Evolutionary conservation across 2,888 invertebrate genomes (phyloP), one percentile per base, ranked within the genome.

Genomic region (Lacanobia wlatinum): DNA sequence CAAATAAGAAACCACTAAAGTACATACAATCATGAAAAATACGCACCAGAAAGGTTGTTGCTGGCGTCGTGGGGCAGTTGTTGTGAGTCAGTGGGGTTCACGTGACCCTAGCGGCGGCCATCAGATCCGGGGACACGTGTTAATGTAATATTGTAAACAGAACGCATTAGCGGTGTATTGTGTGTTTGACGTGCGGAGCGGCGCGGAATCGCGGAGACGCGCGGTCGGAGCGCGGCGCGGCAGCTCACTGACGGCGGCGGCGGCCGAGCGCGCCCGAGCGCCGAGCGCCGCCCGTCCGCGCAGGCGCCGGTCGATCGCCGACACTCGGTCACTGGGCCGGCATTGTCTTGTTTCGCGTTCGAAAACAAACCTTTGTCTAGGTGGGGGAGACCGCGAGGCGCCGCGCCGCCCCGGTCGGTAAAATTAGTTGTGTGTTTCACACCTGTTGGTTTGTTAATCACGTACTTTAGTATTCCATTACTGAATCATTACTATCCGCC

Each of bases 291-390:
- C 18, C 34, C 9, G 56, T 34, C 14, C 88, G 89, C 95, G 96
- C 96, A 90, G 93, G 95, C 96, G 95, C 88, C 92, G 94, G 95
- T 96, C 96, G 96, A 96, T 96, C 89, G 87, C 84, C 85, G 89
- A 88, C 92, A 95, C 91, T 96, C 95, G 95, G 96, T 95, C 96
- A 96, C 89, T 96, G 94, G 96, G 96, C 92, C 94, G 94, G 82
- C 86, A 90, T 87, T 86, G 87, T 89, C 88, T 89, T 84, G 91
- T 87, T 86, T 82, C 88, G 89, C 88, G 89, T 89, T 90, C 89
- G 90, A 94, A 94, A 95, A 95, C 94, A 94, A 94, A 94, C 93
- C 95, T 94, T 94, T 94, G 94, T 95, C 94, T 93, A 83, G 83
- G 82, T 72, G 82, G 85, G 84, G 90, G 90, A 95, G 95, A 95